Conservation (phyloP, 2,797 vertebrate species). For the Centroberyx gerrardi region DNA sequence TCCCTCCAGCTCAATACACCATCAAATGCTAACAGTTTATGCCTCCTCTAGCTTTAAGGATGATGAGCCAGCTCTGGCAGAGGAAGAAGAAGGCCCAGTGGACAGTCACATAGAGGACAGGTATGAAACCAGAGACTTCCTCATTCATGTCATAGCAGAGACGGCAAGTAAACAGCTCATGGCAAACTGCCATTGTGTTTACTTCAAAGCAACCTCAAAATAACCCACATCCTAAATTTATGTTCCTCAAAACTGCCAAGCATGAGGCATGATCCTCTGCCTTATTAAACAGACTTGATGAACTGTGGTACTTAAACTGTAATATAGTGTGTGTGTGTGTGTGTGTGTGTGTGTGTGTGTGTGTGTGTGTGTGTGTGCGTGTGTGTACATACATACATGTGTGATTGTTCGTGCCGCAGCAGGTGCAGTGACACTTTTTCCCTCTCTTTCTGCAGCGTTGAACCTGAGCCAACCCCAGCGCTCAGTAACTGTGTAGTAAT, state of each 20-base stretch:
- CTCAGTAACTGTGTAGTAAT: conserved; percentile 52
- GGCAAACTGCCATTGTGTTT: conserved; percentile 40
- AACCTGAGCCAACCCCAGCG: conserved; percentile 52
- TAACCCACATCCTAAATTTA: conserved; percentile 32
- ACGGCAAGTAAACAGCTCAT: conserved; percentile 35
- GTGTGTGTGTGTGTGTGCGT: not conserved
- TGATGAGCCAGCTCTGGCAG: conserved; percentile 51
- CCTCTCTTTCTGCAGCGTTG: conserved; percentile 59
- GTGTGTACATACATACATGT: not conserved
- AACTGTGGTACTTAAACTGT: conserved; percentile 35
- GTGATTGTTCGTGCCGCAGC: conserved; percentile 24
- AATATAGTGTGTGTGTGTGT: not conserved
- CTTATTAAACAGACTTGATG: conserved; percentile 52
- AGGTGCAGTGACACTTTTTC: conserved; percentile 48
- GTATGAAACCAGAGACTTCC: conserved; percentile 69
- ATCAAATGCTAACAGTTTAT: conserved; percentile 55
- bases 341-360: no score
- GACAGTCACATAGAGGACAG: conserved; percentile 41
- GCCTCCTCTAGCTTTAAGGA: conserved; percentile 53
- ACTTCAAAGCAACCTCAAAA: conserved; percentile 46
- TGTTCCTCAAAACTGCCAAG: conserved; percentile 28
- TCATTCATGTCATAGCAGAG: conserved; percentile 54
- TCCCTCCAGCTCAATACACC: not conserved
- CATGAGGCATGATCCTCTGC: conserved; percentile 25
- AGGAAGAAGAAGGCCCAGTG: conserved; percentile 43